phyloP scores from a whole-genome alignment of 2,113 vertebrate genomes.

The Pelmatolapia mariae region DNA sequence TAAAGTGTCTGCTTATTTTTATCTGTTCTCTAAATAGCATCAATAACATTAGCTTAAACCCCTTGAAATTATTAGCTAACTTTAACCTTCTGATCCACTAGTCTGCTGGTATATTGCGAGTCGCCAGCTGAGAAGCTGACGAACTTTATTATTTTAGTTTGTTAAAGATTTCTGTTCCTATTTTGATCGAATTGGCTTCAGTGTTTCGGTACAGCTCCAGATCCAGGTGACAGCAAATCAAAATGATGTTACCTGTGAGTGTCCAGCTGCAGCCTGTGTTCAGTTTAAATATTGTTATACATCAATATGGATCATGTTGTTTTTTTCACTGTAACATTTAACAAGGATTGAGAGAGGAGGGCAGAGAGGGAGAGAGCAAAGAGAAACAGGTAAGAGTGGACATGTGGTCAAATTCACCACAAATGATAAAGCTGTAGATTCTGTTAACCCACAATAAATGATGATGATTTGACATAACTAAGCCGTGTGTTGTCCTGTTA shows the following conservation, averaged over 20 bases:
- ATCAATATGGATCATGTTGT: not conserved
- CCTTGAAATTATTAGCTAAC: not conserved
- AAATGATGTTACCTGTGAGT: not conserved
- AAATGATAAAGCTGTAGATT: not conserved
- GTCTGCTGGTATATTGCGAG: fast-evolving
- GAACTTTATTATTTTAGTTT: not conserved
- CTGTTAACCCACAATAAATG: not conserved
- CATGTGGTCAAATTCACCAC: not conserved
- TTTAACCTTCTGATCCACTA: not conserved
- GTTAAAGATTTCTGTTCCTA: not conserved
- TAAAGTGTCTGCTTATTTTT: not conserved
- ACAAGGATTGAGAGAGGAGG: not conserved
- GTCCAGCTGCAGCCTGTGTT: not conserved
- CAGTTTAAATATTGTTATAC: fast-evolving
- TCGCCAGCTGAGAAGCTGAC: not conserved
- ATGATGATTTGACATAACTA: not conserved
- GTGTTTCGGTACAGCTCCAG: fast-evolving
- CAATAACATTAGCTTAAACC: not conserved
- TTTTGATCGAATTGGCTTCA: not conserved
- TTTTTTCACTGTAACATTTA: not conserved
- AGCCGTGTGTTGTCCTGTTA: not conserved
- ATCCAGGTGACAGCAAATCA: not conserved
- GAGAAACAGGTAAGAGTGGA: not conserved
- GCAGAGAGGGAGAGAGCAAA: not conserved
- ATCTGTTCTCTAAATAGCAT: not conserved